phyloP scores from a whole-genome alignment of 2,113 vertebrate genomes.

The Orcinus orca region DNA sequence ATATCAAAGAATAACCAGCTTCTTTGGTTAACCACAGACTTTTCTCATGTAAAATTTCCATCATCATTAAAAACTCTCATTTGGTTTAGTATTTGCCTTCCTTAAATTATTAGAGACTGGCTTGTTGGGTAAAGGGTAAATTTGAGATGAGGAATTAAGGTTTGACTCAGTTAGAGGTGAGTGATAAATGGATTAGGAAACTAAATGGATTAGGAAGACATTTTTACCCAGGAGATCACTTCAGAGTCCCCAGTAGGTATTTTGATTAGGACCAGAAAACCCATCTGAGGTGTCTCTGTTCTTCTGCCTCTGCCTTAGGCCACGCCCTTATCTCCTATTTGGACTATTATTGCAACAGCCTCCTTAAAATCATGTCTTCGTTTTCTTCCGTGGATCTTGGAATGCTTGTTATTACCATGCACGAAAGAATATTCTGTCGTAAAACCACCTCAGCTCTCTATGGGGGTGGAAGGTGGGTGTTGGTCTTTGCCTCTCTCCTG shows the following conservation, averaged over 20 bases:
- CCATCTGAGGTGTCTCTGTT: too few species aligned
- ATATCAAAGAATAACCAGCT: neutral
- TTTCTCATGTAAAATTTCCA: neutral
- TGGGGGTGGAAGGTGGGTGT: too few species aligned
- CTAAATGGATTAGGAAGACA: neutral
- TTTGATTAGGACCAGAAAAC: neutral
- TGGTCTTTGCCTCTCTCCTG: too few species aligned
- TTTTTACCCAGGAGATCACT: neutral
- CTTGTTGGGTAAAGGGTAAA: neutral
- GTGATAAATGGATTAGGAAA: neutral
- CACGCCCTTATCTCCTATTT: too few species aligned
- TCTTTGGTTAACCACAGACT: neutral
- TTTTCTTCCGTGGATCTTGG: too few species aligned
- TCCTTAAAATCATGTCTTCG: too few species aligned
- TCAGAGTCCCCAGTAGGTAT: neutral
- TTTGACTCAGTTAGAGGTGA: neutral
- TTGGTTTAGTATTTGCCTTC: neutral
- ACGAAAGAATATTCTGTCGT: too few species aligned
- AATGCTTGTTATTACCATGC: too few species aligned
- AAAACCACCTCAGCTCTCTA: too few species aligned
- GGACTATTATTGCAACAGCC: too few species aligned
- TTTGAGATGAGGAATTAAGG: neutral
- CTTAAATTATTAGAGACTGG: neutral
- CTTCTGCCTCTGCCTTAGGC: too few species aligned
- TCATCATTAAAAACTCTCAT: neutral